These are phyloP conservation scores for Rhea americana DNA, from an alignment of 2,113 vertebrate species.

Conservation along the genomic window DNA sequence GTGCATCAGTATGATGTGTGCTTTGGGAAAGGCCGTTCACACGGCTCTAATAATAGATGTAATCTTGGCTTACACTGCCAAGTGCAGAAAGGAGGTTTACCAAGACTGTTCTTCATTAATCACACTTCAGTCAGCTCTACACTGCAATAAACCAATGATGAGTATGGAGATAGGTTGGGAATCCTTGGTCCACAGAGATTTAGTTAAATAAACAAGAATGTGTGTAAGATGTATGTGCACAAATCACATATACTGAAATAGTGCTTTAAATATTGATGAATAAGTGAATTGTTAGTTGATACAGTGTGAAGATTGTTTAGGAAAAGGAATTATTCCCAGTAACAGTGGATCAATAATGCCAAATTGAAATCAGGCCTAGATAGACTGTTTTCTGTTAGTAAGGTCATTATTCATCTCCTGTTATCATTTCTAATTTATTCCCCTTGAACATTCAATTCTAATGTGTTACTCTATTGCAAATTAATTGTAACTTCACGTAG, in stretches of 20 bases:
- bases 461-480: neutral
- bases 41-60: neutral
- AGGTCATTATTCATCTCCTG: neutral
- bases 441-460: neutral
- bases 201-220: neutral
- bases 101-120: neutral
- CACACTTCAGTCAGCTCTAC: neutral
- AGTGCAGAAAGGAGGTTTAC: neutral
- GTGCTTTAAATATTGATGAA: neutral
- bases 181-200: neutral
- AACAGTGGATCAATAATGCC: neutral
- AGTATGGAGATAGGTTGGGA: neutral
- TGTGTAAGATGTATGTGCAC: neutral
- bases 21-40: neutral
- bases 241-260: neutral
- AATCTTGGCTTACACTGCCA: neutral
- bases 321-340: neutral
- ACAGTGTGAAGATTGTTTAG: conserved; percentile 11
- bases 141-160: neutral
- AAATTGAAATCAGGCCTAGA: neutral
- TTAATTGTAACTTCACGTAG: neutral
- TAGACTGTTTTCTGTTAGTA: conserved; percentile 8
- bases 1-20: neutral
- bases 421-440: neutral
- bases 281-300: neutral